Evolutionary conservation across 2,113 vertebrate species (phyloP).

Genomic region (Cygnus atratus): DNA sequence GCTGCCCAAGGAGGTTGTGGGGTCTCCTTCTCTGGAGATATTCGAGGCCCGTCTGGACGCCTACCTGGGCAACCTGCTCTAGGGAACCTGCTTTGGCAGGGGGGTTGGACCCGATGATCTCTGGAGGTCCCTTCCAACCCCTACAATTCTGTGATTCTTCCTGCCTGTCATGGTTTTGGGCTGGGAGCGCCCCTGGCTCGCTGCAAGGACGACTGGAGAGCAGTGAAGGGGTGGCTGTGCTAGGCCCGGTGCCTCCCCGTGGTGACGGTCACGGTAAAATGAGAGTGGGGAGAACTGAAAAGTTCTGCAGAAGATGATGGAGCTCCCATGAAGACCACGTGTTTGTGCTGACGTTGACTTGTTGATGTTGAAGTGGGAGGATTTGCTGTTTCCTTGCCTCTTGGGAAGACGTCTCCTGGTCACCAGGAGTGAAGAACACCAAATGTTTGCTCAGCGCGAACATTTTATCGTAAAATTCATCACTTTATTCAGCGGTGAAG

Average conservation of each 20-base stretch:
- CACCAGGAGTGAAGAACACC: background rate
- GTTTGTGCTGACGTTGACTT: background rate
- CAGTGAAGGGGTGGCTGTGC: fast-evolving
- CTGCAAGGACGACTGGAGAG: too few species aligned
- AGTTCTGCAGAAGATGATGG: fast-evolving
- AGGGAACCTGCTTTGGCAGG: too few species aligned
- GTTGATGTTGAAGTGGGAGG: background rate
- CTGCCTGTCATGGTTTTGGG: background rate
- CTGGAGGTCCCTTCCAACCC: too few species aligned
- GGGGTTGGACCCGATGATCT: too few species aligned
- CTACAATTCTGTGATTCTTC: too few species aligned
- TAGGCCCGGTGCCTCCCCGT: too few species aligned
- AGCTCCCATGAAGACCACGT: fast-evolving
- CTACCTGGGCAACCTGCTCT: too few species aligned
- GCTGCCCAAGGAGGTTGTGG: too few species aligned
- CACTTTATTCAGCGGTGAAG: fast-evolving
- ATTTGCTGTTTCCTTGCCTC: too few species aligned
- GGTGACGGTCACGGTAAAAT: fast-evolving
- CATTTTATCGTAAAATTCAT: too few species aligned
- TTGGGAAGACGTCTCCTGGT: background rate
- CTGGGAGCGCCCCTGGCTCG: background rate
- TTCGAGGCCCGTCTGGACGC: too few species aligned
- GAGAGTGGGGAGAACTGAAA: fast-evolving
- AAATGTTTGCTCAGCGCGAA: fast-evolving
- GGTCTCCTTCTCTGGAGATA: too few species aligned